phyloP scores from a whole-genome alignment of 2,888 invertebrate genomes.

The Troides aeacus region DNA sequence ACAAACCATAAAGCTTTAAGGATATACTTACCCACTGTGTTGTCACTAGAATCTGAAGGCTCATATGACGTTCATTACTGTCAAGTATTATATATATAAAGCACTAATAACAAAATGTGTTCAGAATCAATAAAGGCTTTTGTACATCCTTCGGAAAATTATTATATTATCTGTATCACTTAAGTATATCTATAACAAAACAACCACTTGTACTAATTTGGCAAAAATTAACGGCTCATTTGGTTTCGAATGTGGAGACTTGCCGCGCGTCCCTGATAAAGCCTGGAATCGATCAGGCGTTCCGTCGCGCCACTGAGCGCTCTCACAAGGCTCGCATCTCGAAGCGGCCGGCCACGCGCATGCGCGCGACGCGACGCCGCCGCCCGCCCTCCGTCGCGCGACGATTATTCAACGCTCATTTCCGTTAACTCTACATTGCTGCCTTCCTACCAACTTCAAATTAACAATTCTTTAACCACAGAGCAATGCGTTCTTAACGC shows the following conservation, averaged over 20 bases:
- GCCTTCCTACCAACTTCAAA: conserved; percentile 33
- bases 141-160: background rate
- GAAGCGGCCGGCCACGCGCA: conserved; percentile 61
- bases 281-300: conserved; percentile 75
- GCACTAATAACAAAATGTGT: conserved; percentile 18
- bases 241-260: conserved; percentile 46
- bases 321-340: conserved; percentile 59
- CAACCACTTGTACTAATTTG: background rate
- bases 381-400: conserved; percentile 35
- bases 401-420: conserved; percentile 32
- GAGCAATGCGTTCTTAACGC: conserved; percentile 41
- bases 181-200: background rate
- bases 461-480: conserved; percentile 31
- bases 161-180: background rate
- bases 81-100: conserved; percentile 23
- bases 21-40: conserved; percentile 29
- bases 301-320: conserved; percentile 76
- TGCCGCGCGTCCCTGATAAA: conserved; percentile 64
- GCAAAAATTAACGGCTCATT: conserved; percentile 50
- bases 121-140: background rate
- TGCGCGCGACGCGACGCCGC: conserved; percentile 55
- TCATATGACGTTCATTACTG: conserved; percentile 25
- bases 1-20: background rate
- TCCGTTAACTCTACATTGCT: conserved; percentile 41
- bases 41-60: conserved; percentile 21